These are phyloP conservation scores for Macropodus opercularis DNA, from an alignment of 2,797 vertebrate species.

Conservation along the genomic window DNA sequence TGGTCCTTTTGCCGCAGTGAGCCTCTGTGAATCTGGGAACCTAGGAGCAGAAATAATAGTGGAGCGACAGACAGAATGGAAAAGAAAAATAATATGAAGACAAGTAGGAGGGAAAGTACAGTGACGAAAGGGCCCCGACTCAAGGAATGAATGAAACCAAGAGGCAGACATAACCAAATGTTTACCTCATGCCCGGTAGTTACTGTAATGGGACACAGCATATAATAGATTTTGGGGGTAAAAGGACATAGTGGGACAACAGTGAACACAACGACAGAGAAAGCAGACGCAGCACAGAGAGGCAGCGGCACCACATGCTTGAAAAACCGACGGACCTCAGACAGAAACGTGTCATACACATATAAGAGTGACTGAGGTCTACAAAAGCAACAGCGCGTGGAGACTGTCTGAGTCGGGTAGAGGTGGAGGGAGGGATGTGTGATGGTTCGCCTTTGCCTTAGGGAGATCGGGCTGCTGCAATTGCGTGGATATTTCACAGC, in stretches of 20 bases:
- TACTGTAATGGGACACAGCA: conserved; percentile 6
- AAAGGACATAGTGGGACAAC: conserved; percentile 15
- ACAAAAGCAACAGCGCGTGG: conserved; percentile 49
- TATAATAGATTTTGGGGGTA: conserved; percentile 32
- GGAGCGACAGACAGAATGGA: not conserved
- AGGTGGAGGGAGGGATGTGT: conserved; percentile 13
- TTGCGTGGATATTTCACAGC: conserved; percentile 66
- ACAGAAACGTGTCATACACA: conserved; percentile 57
- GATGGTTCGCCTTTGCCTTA: conserved; percentile 55
- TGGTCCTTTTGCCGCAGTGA: conserved; percentile 23
- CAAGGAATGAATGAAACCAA: not conserved
- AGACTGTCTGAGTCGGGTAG: conserved; percentile 40
- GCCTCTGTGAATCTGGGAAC: conserved; percentile 19
- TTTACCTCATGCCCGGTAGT: conserved; percentile 1
- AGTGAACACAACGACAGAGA: conserved; percentile 23
- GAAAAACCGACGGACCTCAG: conserved; percentile 56
- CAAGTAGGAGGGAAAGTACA: conserved; percentile 2
- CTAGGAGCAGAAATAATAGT: conserved; percentile 31
- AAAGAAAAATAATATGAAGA: conserved; percentile 22
- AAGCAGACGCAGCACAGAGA: conserved; percentile 40
- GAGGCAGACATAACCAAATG: conserved; percentile 7
- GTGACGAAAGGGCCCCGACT: not conserved
- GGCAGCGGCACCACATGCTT: conserved; percentile 32
- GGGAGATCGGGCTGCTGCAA: conserved; percentile 62
- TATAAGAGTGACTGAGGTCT: conserved; percentile 52